Evolutionary conservation across 2,113 vertebrate genomes (phyloP), one percentile per base, ranked within the genome.

Genomic region (Myotis lucifugus): DNA sequence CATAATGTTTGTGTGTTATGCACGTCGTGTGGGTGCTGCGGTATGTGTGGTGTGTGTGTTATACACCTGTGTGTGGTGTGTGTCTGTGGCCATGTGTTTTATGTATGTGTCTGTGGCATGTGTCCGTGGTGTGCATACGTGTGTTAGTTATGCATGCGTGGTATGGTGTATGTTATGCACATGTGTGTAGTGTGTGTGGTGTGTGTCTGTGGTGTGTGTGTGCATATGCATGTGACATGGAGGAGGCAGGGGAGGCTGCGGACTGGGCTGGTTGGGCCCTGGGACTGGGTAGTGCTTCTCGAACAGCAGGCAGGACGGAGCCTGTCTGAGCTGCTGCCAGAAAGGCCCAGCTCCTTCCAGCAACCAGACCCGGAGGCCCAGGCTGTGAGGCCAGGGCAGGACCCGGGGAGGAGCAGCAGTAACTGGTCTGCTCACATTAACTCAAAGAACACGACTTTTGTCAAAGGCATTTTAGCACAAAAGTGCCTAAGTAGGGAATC

Each of bases 251-350:
- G 40, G 40, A 46, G 7, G 4, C 78, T n/a, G 34, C 2, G 8
- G 9, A 12, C 42, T 6, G 19, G 29, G 11, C 15, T 8, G 48
- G 5, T 29, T 21, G 29, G 0, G 6, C 27, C 3, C 10, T 1
- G 50, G 14, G 29, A 23, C n/a, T 17, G 52, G 59, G 12, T 0
- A 7, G 13, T 15, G 40, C 25, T 69, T 37, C 50, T 13, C 32
- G 1, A 2, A 7, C 2, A 23, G 32, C 2, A 23, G 37, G 42
- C 25, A 5, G 50, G 40, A 37, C 12, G 21, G 52, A 69, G 72
- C 34, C 0, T 1, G 0, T 37, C 3, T 5, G 34, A 23, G 13
- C 0, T 0, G 5, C 37, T 11, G 3, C 8, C 27, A 6, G 27
- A 50, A 54, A 14, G 21, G 0, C 2, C 29, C 27, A 8, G 42